Percentiles rank a stretch among this genome's conserved stretches.
phyloP scores from a whole-genome alignment of 2,888 invertebrate genomes.

The Ramazzottius varieornatus region DNA sequence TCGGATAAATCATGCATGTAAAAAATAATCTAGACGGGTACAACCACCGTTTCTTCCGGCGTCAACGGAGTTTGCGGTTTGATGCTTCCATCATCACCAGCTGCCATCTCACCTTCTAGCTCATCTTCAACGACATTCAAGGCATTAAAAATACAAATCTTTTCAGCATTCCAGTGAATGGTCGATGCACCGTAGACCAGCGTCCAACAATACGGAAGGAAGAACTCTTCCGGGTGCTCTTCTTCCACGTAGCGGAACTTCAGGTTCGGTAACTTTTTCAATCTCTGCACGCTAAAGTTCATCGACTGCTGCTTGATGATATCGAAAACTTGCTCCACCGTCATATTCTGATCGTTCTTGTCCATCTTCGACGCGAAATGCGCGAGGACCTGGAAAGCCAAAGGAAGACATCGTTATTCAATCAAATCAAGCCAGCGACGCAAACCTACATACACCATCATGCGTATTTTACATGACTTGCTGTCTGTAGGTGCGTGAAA shows the following conservation, averaged over 20 bases:
- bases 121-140: neutral
- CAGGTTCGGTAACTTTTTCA: slow-evolving; percentile 85
- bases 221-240: slow-evolving; percentile 91
- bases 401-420: neutral
- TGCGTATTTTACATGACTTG: neutral
- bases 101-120: neutral
- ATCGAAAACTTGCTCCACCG: neutral
- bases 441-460: too few relatives aligned
- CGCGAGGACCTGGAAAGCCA: neutral
- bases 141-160: slow-evolving; percentile 14
- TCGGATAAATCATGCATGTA: too few relatives aligned
- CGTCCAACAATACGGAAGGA: slow-evolving; percentile 96
- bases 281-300: slow-evolving; percentile 9
- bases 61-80: neutral
- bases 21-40: too few relatives aligned
- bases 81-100: neutral
- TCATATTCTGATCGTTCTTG: neutral
- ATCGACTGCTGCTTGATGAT: slow-evolving; percentile 3
- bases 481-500: neutral
- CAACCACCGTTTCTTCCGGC: neutral
- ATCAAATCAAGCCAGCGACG: neutral
- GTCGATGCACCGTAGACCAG: slow-evolving; percentile 37
- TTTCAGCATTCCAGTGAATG: slow-evolving; percentile 28
- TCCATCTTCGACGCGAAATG: neutral
- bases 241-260: slow-evolving; percentile 98